phyloP scores from a whole-genome alignment of 2,113 vertebrate species.

The Sylvilagus bachmani region DNA sequence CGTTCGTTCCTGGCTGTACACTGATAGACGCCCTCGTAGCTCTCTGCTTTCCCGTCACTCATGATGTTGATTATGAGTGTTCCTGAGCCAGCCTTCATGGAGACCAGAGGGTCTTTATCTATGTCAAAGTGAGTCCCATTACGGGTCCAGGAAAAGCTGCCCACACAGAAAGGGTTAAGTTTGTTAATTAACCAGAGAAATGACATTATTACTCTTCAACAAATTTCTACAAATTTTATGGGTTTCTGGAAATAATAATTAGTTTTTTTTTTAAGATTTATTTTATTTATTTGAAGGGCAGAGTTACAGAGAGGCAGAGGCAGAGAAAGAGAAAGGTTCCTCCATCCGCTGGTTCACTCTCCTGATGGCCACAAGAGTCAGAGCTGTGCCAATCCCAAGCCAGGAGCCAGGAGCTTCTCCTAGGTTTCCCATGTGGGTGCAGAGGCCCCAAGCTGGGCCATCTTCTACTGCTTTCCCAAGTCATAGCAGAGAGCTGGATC shows the following conservation, averaged over 20 bases:
- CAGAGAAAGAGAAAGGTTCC: no score
- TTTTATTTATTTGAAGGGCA: no score
- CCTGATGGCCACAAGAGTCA: no score
- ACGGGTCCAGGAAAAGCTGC: conserved; percentile 97
- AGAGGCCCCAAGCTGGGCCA: no score
- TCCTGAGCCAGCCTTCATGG: conserved; percentile 93
- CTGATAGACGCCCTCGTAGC: conserved; percentile 96
- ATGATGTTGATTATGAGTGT: conserved; percentile 95
- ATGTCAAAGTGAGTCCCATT: conserved; percentile 97
- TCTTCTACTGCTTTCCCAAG: no score
- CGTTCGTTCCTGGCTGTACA: conserved; percentile 96
- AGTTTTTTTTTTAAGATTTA: background rate
- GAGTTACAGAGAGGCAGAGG: no score
- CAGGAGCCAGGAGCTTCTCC: no score
- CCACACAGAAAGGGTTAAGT: conserved; percentile 63
- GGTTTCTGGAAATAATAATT: conserved; percentile 30
- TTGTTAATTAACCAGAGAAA: conserved; percentile 57
- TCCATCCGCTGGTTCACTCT: no score
- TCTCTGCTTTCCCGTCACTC: conserved; percentile 93
- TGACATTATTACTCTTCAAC: background rate
- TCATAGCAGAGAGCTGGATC: no score
- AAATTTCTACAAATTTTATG: background rate
- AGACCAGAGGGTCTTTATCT: conserved; percentile 93
- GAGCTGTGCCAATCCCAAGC: no score
- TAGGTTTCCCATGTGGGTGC: no score